Evolutionary conservation across 2,113 vertebrate species (phyloP).

Genomic region (Odontophorus gujanensis): DNA sequence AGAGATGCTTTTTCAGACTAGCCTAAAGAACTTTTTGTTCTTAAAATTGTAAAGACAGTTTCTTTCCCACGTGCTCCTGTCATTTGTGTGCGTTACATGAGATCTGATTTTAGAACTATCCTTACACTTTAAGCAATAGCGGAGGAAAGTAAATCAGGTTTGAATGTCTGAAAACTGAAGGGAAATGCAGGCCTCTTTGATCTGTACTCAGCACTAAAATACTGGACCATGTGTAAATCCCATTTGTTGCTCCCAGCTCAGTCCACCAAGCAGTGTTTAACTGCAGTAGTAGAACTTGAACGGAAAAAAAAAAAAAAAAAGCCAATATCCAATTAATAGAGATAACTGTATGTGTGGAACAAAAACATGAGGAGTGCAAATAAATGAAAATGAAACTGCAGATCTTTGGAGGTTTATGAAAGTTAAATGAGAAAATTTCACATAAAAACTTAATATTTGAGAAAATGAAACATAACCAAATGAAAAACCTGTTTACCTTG

Average conservation of each 20-base stretch:
- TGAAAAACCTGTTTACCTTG: not conserved
- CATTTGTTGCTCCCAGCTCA: not conserved
- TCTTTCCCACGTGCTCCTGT: not conserved
- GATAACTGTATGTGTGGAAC: conserved; percentile 1
- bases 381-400: conserved; percentile 16
- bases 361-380: conserved; percentile 22
- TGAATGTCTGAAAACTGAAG: not conserved
- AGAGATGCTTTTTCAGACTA: not conserved
- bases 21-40: not conserved
- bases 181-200: not conserved
- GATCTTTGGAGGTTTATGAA: not conserved
- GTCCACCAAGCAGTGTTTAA: conserved; percentile 28
- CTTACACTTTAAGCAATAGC: not conserved
- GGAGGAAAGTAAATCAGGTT: not conserved
- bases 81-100: not conserved
- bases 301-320: not conserved
- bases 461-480: not conserved
- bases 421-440: conserved; percentile 26
- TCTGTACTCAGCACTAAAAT: not conserved
- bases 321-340: conserved; percentile 52
- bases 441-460: conserved; percentile 18
- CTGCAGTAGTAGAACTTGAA: conserved; percentile 2
- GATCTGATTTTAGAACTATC: not conserved
- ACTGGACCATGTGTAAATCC: conserved; percentile 9
- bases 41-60: not conserved